Evolutionary conservation across 2,888 invertebrate genomes (phyloP).

Genomic region (Aproaerema taeniolella): DNA sequence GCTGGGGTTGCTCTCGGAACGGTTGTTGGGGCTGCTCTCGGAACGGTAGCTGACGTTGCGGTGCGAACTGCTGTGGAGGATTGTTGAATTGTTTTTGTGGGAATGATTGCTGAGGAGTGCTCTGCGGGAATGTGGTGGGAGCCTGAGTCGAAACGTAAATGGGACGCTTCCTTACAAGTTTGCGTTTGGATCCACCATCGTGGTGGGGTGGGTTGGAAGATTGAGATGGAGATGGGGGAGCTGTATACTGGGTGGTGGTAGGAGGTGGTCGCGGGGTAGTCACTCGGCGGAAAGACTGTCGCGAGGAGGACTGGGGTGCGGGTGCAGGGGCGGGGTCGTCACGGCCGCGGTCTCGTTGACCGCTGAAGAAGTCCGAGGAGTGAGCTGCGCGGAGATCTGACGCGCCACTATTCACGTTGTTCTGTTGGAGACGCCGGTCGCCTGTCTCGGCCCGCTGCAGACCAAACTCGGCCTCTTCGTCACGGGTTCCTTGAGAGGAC

Average conservation of each 20-base stretch:
- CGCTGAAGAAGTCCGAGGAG: slow-evolving; percentile 86
- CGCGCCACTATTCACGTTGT: slow-evolving; percentile 39
- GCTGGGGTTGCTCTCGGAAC: not conserved
- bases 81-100: slow-evolving; percentile 28
- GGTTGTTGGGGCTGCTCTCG: not conserved
- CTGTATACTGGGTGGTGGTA: slow-evolving; percentile 36
- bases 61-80: not conserved
- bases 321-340: slow-evolving; percentile 39
- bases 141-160: slow-evolving; percentile 44
- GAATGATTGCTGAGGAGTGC: slow-evolving; percentile 1
- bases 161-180: slow-evolving; percentile 62
- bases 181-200: slow-evolving; percentile 49
- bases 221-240: slow-evolving; percentile 29
- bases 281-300: slow-evolving; percentile 39
- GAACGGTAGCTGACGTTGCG: not conserved
- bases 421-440: slow-evolving; percentile 67
- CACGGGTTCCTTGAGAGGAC: slow-evolving; percentile 63
- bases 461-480: slow-evolving; percentile 84
- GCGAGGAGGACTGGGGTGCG: slow-evolving; percentile 31
- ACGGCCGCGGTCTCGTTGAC: slow-evolving; percentile 63
- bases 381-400: slow-evolving; percentile 84
- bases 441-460: slow-evolving; percentile 84
- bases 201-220: slow-evolving; percentile 38
- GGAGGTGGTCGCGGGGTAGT: slow-evolving; percentile 31
- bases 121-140: slow-evolving; percentile 38